A percentile compares a stretch with the other conserved stretches of the same genome.
Evolutionary conservation across 2,888 invertebrate species (phyloP).

Genomic region (Empis livida): DNA sequence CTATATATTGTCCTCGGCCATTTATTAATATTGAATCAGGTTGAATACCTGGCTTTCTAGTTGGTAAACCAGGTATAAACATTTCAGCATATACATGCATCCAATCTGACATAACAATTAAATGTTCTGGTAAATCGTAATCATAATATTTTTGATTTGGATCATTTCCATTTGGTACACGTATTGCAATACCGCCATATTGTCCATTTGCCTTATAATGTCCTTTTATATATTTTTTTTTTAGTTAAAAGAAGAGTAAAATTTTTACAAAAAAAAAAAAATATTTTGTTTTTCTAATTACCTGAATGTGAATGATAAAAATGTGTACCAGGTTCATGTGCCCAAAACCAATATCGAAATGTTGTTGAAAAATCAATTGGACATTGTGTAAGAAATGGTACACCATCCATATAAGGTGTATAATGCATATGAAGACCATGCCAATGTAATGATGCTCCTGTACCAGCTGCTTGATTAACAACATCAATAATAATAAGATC

Average conservation of each 20-base stretch:
- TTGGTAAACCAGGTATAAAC: slow-evolving; percentile 21
- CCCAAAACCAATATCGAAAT: slow-evolving; percentile 55
- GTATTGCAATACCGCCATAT: slow-evolving; percentile 61
- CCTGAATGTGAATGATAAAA: slow-evolving; percentile 62
- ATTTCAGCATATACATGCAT: slow-evolving; percentile 44
- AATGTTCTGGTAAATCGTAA: slow-evolving; percentile 54
- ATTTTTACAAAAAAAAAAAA: too few relatives aligned
- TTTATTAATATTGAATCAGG: slow-evolving; percentile 25
- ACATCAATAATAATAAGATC: slow-evolving; percentile 70
- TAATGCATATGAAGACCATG: slow-evolving; percentile 68
- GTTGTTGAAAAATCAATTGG: slow-evolving; percentile 58
- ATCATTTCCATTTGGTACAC: slow-evolving; percentile 46
- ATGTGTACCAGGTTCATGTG: slow-evolving; percentile 60
- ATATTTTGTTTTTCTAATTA: not conserved
- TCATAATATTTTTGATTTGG: slow-evolving; percentile 54
- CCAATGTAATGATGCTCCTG: slow-evolving; percentile 76
- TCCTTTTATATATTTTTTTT: slow-evolving; percentile 35
- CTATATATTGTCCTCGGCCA: slow-evolving; percentile 21
- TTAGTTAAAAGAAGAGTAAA: not conserved
- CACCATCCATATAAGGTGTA: slow-evolving; percentile 74
- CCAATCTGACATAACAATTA: slow-evolving; percentile 67
- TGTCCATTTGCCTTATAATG: slow-evolving; percentile 67
- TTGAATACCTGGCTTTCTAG: slow-evolving; percentile 14
- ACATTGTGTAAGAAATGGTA: slow-evolving; percentile 70
- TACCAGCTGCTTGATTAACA: slow-evolving; percentile 57